These are phyloP conservation scores for Cephus cinctus DNA, from an alignment of 1,140 invertebrate genomes.

Conservation along the genomic window DNA sequence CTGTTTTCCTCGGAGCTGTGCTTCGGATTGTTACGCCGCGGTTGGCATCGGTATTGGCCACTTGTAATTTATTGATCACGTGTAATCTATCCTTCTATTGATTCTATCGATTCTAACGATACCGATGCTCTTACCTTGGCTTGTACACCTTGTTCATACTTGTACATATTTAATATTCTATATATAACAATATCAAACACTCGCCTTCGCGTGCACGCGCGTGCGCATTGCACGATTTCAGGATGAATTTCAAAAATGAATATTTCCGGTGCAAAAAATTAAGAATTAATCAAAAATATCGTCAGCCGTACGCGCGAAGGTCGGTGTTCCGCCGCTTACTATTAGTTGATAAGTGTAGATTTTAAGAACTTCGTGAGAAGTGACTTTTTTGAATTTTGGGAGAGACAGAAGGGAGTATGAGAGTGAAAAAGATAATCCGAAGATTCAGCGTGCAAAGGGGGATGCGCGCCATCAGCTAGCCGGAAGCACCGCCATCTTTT, in stretches of 20 bases:
- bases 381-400: neutral
- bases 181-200: conserved; percentile 10
- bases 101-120: conserved; percentile 8
- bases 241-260: neutral
- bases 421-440: neutral
- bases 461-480: conserved; percentile 24
- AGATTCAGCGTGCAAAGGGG: neutral
- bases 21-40: conserved; percentile 48
- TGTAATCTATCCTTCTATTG: no score
- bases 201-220: conserved; percentile 12
- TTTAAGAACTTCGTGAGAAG: neutral
- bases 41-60: conserved; percentile 25
- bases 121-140: conserved; percentile 24
- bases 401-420: conserved; percentile 3
- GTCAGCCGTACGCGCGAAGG: conserved; percentile 18
- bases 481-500: conserved; percentile 22
- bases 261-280: no score
- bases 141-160: conserved; percentile 47
- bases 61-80: no score
- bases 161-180: conserved; percentile 45
- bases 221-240: neutral
- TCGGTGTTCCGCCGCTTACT: conserved; percentile 24
- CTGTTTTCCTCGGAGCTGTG: conserved; percentile 51
- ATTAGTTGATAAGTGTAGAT: conserved; percentile 30
- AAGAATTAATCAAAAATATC: no score